These are phyloP conservation scores for Archocentrus centrarchus DNA, from an alignment of 2,113 vertebrate genomes.

Conservation along the genomic window DNA sequence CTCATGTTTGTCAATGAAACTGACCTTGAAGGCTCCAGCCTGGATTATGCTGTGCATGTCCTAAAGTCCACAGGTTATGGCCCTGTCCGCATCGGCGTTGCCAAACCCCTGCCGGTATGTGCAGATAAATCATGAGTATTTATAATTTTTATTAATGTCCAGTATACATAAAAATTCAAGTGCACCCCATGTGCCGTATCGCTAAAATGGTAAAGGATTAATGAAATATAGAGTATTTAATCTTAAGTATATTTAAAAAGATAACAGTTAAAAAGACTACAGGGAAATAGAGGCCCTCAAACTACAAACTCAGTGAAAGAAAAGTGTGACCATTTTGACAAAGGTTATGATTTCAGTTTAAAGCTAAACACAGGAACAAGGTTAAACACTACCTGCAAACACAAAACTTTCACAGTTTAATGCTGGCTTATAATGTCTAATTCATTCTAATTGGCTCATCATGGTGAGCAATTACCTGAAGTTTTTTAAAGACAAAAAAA, in stretches of 20 bases:
- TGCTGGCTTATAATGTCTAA: not conserved
- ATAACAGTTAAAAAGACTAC: not conserved
- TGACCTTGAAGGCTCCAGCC: slow-evolving; percentile 88
- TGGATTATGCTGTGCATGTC: slow-evolving; percentile 92
- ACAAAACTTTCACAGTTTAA: not conserved
- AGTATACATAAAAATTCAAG: not conserved
- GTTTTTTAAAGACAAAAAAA: too few relatives aligned
- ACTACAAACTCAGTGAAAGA: not conserved
- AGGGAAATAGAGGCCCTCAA: not conserved
- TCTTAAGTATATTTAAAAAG: not conserved
- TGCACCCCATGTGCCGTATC: not conserved
- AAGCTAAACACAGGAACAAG: not conserved
- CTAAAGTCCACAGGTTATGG: slow-evolving; percentile 90
- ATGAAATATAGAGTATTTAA: not conserved
- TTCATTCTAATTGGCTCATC: not conserved
- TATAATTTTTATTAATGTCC: not conserved
- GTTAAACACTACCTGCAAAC: not conserved
- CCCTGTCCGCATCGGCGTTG: slow-evolving; percentile 88
- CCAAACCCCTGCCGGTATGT: slow-evolving; percentile 93
- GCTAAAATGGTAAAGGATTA: not conserved
- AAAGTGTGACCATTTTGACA: not conserved
- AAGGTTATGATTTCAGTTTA: not conserved
- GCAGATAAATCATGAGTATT: not conserved
- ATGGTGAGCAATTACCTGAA: not conserved
- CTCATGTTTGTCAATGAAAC: slow-evolving; percentile 93